Base-by-base conservation (phyloP, 2,888 invertebrate genomes). In the Agriopis marginaria region DNA sequence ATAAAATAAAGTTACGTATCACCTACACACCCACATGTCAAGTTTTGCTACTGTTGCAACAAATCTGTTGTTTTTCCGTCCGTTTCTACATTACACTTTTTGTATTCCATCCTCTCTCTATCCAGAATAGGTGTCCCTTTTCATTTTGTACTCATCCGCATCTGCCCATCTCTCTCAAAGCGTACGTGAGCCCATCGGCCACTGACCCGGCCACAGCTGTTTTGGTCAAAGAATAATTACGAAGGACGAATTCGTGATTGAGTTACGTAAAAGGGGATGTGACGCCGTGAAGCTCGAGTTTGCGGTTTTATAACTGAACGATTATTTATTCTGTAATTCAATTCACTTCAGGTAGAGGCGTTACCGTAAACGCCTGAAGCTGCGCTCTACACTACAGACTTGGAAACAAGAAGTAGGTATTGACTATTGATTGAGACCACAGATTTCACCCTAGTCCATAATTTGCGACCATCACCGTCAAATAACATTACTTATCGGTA, bases 151-250 rank as follows among this genome's bases (percentile, higher is more conserved):
- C 9, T 45, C 59, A 50, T 49, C 55, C 69, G 61, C 59, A 71
- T 75, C 77, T 78, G 17, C 71, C 68, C 55, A 63, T 84, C 80
- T 81, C 80, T 60, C 76, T 85, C 80, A 32, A 66, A 70, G 82
- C 81, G 85, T 87, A 85, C 86, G 87, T 86, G 84, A 77, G 78
- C 78, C 79, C 84, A 81, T 77, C 84, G 89, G 87, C 75, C 89
- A 83, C 71, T 86, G 89, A 90, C 87, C 90, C 78, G 81, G 77
- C 70, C 77, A 83, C 89, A 88, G 90, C 88, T 89, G 89, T 87
- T 88, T 88, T 83, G 68, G 79, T 82, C 80, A 82, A 80, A 83
- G 78, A 82, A 79, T 74, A 71, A 75, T 79, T 76, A 77, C 74
- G 77, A 77, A 79, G 79, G 75, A 77, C 77, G 73, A 71, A 76